Base-by-base conservation (phyloP, 2,888 invertebrate genomes). In the Harmothoe impar region DNA sequence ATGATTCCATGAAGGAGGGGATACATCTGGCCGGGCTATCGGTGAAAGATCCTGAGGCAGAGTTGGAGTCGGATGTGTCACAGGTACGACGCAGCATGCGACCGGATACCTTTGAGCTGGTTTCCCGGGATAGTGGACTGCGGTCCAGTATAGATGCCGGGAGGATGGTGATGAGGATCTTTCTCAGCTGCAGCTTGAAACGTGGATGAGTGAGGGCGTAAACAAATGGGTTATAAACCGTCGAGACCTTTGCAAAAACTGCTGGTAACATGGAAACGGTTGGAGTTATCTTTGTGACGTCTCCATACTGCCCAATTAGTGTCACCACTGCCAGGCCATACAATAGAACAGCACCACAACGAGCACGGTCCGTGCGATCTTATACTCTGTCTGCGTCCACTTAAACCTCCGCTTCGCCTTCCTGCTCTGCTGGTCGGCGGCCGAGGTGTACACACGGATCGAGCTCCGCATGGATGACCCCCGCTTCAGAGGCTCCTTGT, bases 241-340 rank as follows among this genome's bases (percentile, higher is more conserved):
- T 68, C 35, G 89, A 89, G 17, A 35, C 17, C 68, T 89, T 89
- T 62, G 89, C 89, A 35, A 89, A 89, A 5, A 89, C 12, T 23
- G 68, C 89, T 17, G 89, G 68, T 68, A 89, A 15, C 89, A 89
- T 89, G 33, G 35, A 89, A 10, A 35, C 23, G 17, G 68, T 33
- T 10, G 89, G 89, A 35, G 33, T 89, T 20, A 89, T 31, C 17
- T 1, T 15, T 7, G 3, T 17, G 35, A 17, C n/a, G 43, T 89
- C 56, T 17, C 68, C 23, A 25, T 89, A 89, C 51, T 77, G 72
- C 7, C 72, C 89, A 17, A 89, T 23, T 23, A 89, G 68, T 0
- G 52, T 51, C 10, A 89, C 52, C 15, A 89, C 78, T 7, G 89
- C 89, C 89, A 89, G 52, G 89, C 25, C 78, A 89, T 7, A 25